Base-by-base conservation (phyloP, 64 coral and sea anemone genomes). In the Stichodactyla helianthus region DNA sequence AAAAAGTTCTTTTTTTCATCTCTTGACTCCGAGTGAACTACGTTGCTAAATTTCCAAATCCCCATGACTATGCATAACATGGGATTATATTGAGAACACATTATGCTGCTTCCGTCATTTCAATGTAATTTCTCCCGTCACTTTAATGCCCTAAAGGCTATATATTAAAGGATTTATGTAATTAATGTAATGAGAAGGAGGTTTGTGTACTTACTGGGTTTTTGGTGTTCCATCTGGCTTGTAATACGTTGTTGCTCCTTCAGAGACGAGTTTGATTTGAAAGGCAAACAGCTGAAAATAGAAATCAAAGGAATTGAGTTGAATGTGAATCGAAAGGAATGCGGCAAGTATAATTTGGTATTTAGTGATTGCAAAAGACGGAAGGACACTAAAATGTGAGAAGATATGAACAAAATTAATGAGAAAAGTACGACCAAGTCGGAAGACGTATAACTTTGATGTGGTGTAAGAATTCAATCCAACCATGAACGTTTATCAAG, bases 191-290 rank as follows among this genome's bases (percentile, higher is more conserved):
- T 5, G 62, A 65, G 18, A 65, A 12, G 19, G 62, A 62, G 4
- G 19, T 58, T 7, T 70, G 19, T 22, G 5, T 6, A 59, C 83
- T 84, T 59, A 84, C 83, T 0, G 4, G 7, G 18, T 57, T 84
- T 84, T 84, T 61, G 52, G 55, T 15, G 54, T 2, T 14, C 90
- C 90, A 71, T 87, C 85, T 71, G 85, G 28, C 5, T 71, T 86
- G 59, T 91, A 91, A 53, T 82, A 91, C 9, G 90, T 91, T 4
- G 90, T 91, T 28, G 76, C 90, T 28, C 90, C 90, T 52, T 91
- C 90, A 31, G 77, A 86, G 17, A 91, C 79, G 65, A 91, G 52
- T 76, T 87, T 87, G 77, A 91, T 82, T 83, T 91, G 90, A 26
- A 70, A 91, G 5, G 61, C 18, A 8, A 78, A 87, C 9, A 91